Percentiles rank a stretch among this genome's conserved stretches.
Evolutionary conservation across 2,888 invertebrate species (phyloP).

Genomic region (Idaea dimidiata): DNA sequence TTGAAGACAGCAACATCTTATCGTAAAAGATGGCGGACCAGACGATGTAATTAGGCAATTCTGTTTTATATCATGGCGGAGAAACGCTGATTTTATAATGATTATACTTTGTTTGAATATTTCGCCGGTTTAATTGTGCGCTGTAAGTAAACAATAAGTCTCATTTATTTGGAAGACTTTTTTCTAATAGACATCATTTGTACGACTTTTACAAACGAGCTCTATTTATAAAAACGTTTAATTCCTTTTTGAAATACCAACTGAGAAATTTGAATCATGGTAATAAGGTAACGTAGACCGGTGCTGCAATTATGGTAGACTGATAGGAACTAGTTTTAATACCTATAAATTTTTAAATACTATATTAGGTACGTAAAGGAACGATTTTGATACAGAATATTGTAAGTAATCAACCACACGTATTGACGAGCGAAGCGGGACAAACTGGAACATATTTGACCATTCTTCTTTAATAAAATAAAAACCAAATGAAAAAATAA

Average conservation of each 20-base stretch:
- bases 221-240: background rate
- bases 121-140: background rate
- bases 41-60: background rate
- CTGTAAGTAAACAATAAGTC: background rate
- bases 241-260: background rate
- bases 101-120: background rate
- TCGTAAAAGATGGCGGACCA: background rate
- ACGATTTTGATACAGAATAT: too few species aligned
- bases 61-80: background rate
- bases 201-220: background rate
- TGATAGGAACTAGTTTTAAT: too few species aligned
- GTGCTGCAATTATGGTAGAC: too few species aligned
- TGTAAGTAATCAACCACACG: too few species aligned
- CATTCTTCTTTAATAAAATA: too few species aligned
- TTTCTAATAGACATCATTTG: background rate
- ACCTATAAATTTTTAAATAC: too few species aligned
- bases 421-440: too few species aligned
- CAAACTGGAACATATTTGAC: too few species aligned
- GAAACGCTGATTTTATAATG: background rate
- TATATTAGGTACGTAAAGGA: too few species aligned
- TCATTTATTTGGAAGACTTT: background rate
- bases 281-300: too few species aligned
- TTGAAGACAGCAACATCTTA: background rate
- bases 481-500: too few species aligned
- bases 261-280: too few species aligned